A percentile compares a stretch with the other conserved stretches of the same genome.
These are phyloP conservation scores for Drosophila ananassae DNA, from an alignment of 1,140 invertebrate species.

Conservation along the genomic window DNA sequence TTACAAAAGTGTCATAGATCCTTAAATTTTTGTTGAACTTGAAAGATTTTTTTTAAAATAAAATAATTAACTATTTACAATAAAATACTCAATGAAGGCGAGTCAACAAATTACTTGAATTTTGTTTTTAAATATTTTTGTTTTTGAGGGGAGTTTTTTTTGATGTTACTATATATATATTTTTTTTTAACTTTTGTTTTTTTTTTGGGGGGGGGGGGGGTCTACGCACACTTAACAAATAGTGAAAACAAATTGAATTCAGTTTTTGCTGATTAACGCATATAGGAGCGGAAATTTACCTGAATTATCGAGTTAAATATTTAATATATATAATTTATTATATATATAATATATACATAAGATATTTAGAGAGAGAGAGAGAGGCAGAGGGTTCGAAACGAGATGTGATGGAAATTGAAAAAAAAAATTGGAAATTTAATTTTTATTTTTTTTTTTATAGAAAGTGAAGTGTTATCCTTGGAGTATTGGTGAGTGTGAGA, in stretches of 20 bases:
- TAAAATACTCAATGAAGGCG: slow-evolving; percentile 32
- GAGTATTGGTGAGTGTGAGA: neutral
- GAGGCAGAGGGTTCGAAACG: slow-evolving; percentile 27
- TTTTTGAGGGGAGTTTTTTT: neutral
- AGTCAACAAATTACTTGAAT: slow-evolving; percentile 30
- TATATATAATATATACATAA: slow-evolving; percentile 20
- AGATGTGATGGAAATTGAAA: slow-evolving; percentile 21
- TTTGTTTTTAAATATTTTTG: slow-evolving; percentile 9
- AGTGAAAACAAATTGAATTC: slow-evolving; percentile 42
- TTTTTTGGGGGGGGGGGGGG: neutral
- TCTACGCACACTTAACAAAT: slow-evolving; percentile 49
- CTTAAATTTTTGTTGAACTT: slow-evolving; percentile 19
- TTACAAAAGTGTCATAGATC: too few relatives aligned
- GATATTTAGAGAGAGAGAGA: slow-evolving; percentile 18
- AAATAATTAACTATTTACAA: slow-evolving; percentile 28
- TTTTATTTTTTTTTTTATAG: slow-evolving; percentile 2
- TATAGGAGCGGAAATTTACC: slow-evolving; percentile 71
- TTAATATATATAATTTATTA: slow-evolving; percentile 28
- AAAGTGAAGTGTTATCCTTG: slow-evolving; percentile 16
- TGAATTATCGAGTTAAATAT: slow-evolving; percentile 45
- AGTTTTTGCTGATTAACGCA: slow-evolving; percentile 59
- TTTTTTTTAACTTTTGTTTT: neutral
- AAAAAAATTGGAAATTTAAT: slow-evolving; percentile 9
- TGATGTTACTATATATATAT: too few relatives aligned
- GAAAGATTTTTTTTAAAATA: neutral